Percentiles rank a stretch among this genome's conserved stretches.
These are phyloP conservation scores for Malurus cyaneus DNA, from an alignment of 2,113 vertebrate genomes.

Conservation along the genomic window DNA sequence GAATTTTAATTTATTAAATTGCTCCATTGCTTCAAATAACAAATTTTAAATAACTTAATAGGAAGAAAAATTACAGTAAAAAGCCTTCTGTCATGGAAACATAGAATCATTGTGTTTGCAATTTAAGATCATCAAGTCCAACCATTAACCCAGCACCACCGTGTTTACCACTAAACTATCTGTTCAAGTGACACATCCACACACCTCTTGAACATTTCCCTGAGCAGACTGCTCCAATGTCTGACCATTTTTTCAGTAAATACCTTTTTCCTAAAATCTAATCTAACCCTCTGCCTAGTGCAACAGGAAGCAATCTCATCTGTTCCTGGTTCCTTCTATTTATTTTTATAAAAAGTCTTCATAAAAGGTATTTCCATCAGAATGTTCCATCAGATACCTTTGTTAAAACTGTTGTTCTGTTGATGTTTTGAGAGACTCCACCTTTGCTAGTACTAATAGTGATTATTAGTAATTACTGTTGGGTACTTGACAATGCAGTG, in stretches of 20 bases:
- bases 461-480: not conserved
- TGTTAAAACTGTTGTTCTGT: not conserved
- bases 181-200: not conserved
- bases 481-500: not conserved
- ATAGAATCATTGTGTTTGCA: not conserved
- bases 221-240: not conserved
- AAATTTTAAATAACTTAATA: not conserved
- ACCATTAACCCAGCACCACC: not conserved
- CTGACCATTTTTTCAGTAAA: not conserved
- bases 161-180: not conserved
- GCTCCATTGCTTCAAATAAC: not conserved
- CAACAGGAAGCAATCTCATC: not conserved
- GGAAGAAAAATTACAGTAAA: not conserved
- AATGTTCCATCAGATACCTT: not conserved
- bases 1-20: not conserved
- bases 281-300: fast-evolving
- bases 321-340: not conserved
- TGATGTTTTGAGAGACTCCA: not conserved
- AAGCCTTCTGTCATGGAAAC: not conserved
- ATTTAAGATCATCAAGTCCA: not conserved
- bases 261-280: not conserved
- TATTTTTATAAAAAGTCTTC: not conserved
- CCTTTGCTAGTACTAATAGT: not conserved
- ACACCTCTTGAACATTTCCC: not conserved
- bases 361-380: not conserved